A percentile compares a stretch with the other conserved stretches of the same genome.
These are phyloP conservation scores for Poicephalus meyeri DNA, from an alignment of 2,113 vertebrate genomes.

Conservation along the genomic window DNA sequence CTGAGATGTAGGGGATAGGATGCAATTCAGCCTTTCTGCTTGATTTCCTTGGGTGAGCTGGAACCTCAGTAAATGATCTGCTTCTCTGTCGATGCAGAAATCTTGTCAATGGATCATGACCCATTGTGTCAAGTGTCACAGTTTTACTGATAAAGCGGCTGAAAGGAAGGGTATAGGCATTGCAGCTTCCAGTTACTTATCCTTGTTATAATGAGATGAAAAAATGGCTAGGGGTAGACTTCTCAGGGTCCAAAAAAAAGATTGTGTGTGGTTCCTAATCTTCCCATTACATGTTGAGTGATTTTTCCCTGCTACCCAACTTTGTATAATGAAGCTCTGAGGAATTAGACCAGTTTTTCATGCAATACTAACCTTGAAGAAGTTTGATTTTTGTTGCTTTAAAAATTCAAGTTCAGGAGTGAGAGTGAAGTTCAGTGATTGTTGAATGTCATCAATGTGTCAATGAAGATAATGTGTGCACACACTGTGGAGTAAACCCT, in stretches of 20 bases:
- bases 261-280: neutral
- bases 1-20: rapidly evolving
- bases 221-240: neutral
- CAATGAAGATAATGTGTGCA: rapidly evolving
- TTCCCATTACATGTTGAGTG: neutral
- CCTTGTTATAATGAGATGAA: neutral
- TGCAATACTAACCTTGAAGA: neutral
- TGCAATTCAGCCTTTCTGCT: neutral
- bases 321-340: neutral
- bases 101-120: neutral
- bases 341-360: neutral
- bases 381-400: neutral
- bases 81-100: neutral
- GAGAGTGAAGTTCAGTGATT: neutral
- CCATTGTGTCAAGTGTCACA: neutral
- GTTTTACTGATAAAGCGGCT: neutral
- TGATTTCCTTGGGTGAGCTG: neutral
- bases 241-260: neutral
- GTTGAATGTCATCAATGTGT: too few species aligned
- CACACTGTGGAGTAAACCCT: neutral
- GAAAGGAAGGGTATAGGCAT: neutral
- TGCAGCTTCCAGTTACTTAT: neutral
- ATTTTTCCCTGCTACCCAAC: neutral
- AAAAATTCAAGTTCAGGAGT: neutral
- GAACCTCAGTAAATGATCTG: neutral